Evolutionary conservation across 1,140 invertebrate species (phyloP).

Genomic region (Drosophila auraria): DNA sequence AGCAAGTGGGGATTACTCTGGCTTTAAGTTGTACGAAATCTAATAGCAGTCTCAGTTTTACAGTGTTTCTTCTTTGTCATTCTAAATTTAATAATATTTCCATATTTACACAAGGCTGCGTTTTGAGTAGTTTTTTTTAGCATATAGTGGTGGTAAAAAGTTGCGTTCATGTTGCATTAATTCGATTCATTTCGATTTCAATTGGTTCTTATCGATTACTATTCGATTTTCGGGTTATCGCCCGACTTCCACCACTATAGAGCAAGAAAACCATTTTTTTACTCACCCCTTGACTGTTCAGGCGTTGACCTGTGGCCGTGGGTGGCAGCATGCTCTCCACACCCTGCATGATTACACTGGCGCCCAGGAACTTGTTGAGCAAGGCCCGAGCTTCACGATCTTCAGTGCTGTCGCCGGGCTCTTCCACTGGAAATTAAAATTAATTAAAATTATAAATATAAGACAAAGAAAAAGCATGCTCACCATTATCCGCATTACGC

Average conservation of each 20-base stretch:
- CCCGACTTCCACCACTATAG: too few species aligned
- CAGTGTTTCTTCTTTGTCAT: neutral
- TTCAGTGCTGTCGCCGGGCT: constrained; percentile 88
- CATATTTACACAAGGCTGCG: too few species aligned
- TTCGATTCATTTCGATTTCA: too few species aligned
- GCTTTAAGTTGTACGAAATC: too few species aligned
- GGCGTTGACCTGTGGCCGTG: constrained; percentile 45
- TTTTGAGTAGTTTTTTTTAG: too few species aligned
- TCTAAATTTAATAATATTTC: too few species aligned
- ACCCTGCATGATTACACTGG: constrained; percentile 90
- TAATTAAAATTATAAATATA: neutral
- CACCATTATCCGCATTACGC: constrained; percentile 90
- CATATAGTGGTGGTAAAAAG: too few species aligned
- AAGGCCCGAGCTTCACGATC: constrained; percentile 90
- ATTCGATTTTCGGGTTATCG: too few species aligned
- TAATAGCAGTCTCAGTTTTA: too few species aligned
- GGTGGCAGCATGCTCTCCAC: constrained; percentile 77
- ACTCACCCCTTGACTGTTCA: constrained; percentile 71
- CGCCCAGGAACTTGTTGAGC: constrained; percentile 92
- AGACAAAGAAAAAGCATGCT: constrained; percentile 33
- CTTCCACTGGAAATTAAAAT: constrained; percentile 85
- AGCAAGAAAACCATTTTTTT: too few species aligned
- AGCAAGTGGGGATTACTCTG: neutral
- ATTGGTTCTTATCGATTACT: too few species aligned
- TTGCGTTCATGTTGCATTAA: too few species aligned